Percentiles rank a stretch among this genome's conserved stretches.
Conservation (phyloP, 2,113 vertebrate species). For the Benitochromis conjunctus region DNA sequence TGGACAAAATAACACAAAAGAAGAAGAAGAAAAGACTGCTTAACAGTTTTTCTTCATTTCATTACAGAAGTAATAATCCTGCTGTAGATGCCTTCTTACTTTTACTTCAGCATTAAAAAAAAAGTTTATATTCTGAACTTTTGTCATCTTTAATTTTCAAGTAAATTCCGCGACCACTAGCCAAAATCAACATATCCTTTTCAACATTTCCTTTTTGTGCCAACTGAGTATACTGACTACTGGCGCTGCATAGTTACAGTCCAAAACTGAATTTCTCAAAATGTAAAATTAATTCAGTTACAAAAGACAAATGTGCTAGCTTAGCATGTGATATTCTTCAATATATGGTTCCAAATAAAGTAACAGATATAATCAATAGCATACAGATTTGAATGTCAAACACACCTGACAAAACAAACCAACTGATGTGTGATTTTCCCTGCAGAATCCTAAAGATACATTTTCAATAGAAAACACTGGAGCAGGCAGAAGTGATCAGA, state of each 20-base stretch:
- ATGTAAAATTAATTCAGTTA: neutral
- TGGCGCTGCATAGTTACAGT: neutral
- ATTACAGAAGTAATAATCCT: neutral
- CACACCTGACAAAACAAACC: neutral
- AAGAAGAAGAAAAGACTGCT: too few species aligned
- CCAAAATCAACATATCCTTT: neutral
- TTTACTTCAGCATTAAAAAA: neutral
- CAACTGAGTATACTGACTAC: neutral
- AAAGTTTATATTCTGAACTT: neutral
- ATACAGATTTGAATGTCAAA: neutral
- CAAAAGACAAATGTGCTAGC: neutral
- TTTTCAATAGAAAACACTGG: neutral
- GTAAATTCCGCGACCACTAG: neutral
- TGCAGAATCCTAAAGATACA: neutral
- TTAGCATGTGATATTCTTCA: neutral
- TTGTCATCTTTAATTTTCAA: neutral
- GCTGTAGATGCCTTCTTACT: neutral
- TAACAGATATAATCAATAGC: neutral
- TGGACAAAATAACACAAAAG: too few species aligned
- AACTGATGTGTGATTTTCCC: neutral
- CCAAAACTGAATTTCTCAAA: neutral
- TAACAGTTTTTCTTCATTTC: too few species aligned
- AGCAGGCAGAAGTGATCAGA: neutral
- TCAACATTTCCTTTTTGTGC: neutral
- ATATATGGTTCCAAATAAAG: neutral